A percentile compares a stretch with the other conserved stretches of the same genome.
Evolutionary conservation across 2,797 vertebrate genomes (phyloP).

Genomic region (Acanthiza pusilla): DNA sequence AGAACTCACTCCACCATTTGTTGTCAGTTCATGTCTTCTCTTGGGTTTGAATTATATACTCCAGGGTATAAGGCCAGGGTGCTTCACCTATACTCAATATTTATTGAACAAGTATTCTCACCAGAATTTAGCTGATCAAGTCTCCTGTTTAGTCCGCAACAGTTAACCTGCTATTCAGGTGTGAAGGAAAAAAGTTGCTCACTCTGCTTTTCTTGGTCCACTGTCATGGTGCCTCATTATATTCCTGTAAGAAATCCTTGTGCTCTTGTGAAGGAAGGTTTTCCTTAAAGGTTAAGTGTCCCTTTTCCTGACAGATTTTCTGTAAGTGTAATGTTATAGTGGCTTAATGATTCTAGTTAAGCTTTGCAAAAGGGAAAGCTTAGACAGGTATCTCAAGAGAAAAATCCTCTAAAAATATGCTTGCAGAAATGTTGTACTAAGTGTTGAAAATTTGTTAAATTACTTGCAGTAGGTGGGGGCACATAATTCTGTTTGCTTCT

Average conservation of each 20-base stretch:
- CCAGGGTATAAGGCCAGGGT: background rate
- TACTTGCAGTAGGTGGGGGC: conserved; percentile 34
- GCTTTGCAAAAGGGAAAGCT: conserved; percentile 2
- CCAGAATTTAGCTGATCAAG: background rate
- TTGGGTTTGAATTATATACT: background rate
- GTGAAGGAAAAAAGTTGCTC: background rate
- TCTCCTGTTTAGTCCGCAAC: background rate
- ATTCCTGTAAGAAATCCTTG: background rate
- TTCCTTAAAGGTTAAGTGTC: conserved; percentile 37
- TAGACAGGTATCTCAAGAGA: conserved; percentile 45
- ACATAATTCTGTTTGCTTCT: conserved; percentile 47
- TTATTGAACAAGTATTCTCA: background rate
- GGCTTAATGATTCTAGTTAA: conserved; percentile 4
- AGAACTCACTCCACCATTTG: background rate
- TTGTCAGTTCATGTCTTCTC: background rate
- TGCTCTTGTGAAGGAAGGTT: background rate
- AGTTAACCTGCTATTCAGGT: background rate
- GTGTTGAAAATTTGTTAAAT: conserved; percentile 57
- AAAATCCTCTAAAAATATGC: conserved; percentile 45
- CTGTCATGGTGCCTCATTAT: background rate
- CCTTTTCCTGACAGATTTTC: conserved; percentile 10
- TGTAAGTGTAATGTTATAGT: background rate
- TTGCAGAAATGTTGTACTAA: conserved; percentile 48
- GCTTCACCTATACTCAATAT: background rate
- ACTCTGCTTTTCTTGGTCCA: background rate